A percentile compares a stretch with the other conserved stretches of the same genome.
phyloP scores from a whole-genome alignment of 2,888 invertebrate species.

The Conus canariensis region DNA sequence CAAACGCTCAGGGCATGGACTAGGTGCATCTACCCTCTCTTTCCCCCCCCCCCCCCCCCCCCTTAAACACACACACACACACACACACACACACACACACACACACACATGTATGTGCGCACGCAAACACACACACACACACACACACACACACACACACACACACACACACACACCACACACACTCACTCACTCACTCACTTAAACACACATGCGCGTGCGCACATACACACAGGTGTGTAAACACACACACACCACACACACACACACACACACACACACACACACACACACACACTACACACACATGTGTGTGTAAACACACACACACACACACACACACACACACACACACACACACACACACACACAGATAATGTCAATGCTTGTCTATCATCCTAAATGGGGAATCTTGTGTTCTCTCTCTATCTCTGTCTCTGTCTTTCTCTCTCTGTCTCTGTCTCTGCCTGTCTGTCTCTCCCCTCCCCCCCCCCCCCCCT shows the following conservation, averaged over 20 bases:
- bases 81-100: neutral
- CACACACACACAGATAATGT: too few relatives aligned
- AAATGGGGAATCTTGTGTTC: neutral
- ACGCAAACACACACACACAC: neutral
- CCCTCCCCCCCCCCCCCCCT: neutral
- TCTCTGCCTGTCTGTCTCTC: neutral
- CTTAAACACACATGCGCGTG: too few relatives aligned
- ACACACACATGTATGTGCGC: too few relatives aligned
- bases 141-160: neutral
- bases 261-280: neutral
- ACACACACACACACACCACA: too few relatives aligned
- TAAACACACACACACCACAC: neutral
- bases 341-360: too few relatives aligned
- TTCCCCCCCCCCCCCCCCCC: neutral
- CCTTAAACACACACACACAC: neutral
- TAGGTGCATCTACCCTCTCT: too few relatives aligned
- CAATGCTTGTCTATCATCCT: too few relatives aligned
- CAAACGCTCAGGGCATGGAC: too few relatives aligned
- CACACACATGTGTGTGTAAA: too few relatives aligned
- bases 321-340: too few relatives aligned
- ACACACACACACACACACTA: too few relatives aligned
- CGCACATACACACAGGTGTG: neutral
- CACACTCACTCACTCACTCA: too few relatives aligned
- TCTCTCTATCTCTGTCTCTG: constrained; percentile 28
- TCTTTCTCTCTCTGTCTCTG: constrained; percentile 15